A percentile compares a stretch with the other conserved stretches of the same genome.
phyloP scores from a whole-genome alignment of 2,888 invertebrate genomes.

The Dysmachus trigonus region DNA sequence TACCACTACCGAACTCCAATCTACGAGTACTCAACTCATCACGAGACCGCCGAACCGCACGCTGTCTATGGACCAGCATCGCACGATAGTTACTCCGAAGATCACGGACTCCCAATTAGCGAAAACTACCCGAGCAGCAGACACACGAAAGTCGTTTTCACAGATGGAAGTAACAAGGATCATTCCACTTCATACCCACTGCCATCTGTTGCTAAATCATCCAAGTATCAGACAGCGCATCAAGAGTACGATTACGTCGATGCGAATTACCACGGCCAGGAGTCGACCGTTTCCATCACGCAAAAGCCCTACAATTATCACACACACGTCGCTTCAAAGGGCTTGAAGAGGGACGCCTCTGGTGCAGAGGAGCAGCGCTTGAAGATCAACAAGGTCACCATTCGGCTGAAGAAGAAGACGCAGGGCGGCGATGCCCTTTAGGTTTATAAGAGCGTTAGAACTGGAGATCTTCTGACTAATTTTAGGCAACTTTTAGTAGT shows the following conservation, averaged over 20 bases:
- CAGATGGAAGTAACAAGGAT: conserved; percentile 52
- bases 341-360: conserved; percentile 47
- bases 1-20: conserved; percentile 21
- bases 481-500: neutral
- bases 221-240: conserved; percentile 51
- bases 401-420: neutral
- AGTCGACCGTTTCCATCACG: conserved; percentile 54
- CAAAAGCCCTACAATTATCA: conserved; percentile 62
- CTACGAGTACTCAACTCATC: neutral
- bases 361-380: conserved; percentile 47
- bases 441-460: neutral
- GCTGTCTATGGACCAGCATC: conserved; percentile 13
- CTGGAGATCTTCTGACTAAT: neutral
- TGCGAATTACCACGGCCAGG: conserved; percentile 8
- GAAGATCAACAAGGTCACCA: conserved; percentile 5
- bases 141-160: conserved; percentile 62
- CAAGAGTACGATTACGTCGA: conserved; percentile 9
- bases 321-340: conserved; percentile 53
- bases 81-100: neutral
- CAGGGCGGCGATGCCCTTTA: neutral
- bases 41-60: conserved; percentile 11
- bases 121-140: conserved; percentile 62
- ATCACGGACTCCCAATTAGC: conserved; percentile 48
- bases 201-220: conserved; percentile 56
- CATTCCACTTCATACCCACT: conserved; percentile 56